Evolutionary conservation across 2,888 invertebrate genomes (phyloP), one percentile per base, ranked within the genome.

Genomic region (Pterostichus niger): DNA sequence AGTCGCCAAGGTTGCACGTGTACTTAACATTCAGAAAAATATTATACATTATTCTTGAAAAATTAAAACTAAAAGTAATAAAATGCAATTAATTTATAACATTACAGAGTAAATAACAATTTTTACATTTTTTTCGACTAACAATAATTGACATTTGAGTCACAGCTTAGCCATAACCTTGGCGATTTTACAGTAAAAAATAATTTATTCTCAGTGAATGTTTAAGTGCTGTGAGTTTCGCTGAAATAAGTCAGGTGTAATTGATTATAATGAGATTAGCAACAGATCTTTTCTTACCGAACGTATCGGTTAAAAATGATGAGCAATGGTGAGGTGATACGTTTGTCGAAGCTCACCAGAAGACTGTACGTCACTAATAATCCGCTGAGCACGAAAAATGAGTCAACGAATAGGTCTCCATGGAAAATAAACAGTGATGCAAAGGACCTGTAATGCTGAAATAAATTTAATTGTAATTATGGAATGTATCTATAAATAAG

Each of bases 301-400:
- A 93, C 86, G 86, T 94, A 94, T 90, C 94, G 89, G 84, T 91
- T 91, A 0, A 94, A 78, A 77, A 93, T 90, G 0, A 93, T 86
- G 64, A 92, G 86, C 0, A 91, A 86, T 0, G 92, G 90, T 86
- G 92, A 92, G 10, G 91, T 85, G 40, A 86, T 86, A 76, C 88
- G 88, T 83, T 90, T 91, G 31, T 91, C 89, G 73, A 89, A 89
- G 76, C 90, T 89, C 59, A 88, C 90, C 0, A 91, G 87, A 0
- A 94, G 84, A 13, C 89, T 89, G 17, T 91, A 91, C 0, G 91
- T 90, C 0, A 92, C 91, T 6, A 94, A 88, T 78, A 94, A 90
- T 0, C 94, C 94, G 68, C 93, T 93, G 2, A 94, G 86, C 9
- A 93, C 86, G 86, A 94, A 94, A 88, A 94, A 94, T 0, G 93